phyloP scores from a whole-genome alignment of 2,797 vertebrate species.

The Remorina albescens region DNA sequence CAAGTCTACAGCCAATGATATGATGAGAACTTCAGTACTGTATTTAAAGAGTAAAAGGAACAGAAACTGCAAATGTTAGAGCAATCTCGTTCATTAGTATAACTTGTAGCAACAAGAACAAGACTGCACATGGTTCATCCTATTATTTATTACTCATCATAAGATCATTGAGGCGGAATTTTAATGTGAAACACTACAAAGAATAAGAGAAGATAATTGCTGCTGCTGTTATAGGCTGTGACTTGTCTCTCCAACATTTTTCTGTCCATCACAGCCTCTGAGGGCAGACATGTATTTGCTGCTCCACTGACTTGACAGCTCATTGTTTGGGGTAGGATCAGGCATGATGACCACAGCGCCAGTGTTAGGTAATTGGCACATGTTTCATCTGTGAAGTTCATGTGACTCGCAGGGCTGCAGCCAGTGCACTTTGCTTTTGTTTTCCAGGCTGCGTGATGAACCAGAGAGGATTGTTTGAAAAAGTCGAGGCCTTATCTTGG shows the following conservation, averaged over 20 bases:
- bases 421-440: conserved; percentile 35
- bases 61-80: neutral
- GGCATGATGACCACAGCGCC: conserved; percentile 9
- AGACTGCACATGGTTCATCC: conserved; percentile 62
- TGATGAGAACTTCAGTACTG: neutral
- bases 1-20: conserved; percentile 2
- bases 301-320: conserved; percentile 27
- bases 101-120: conserved; percentile 48
- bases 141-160: conserved; percentile 65
- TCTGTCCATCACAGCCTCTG: conserved; percentile 37
- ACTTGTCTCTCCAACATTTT: conserved; percentile 61
- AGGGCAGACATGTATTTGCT: conserved; percentile 27
- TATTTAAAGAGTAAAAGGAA: neutral
- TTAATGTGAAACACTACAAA: conserved; percentile 53
- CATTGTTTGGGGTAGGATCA: conserved; percentile 29
- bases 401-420: conserved; percentile 21
- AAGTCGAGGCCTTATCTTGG: conserved; percentile 56
- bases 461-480: conserved; percentile 38
- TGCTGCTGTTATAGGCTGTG: conserved; percentile 37
- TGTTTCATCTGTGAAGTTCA: conserved; percentile 36
- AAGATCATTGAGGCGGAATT: conserved; percentile 49
- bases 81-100: neutral
- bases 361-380: conserved; percentile 51
- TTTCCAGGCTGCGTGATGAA: conserved; percentile 17
- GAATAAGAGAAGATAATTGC: conserved; percentile 55